Evolutionary conservation across 2,113 vertebrate species (phyloP).

Genomic region (Catharus bicknelli): DNA sequence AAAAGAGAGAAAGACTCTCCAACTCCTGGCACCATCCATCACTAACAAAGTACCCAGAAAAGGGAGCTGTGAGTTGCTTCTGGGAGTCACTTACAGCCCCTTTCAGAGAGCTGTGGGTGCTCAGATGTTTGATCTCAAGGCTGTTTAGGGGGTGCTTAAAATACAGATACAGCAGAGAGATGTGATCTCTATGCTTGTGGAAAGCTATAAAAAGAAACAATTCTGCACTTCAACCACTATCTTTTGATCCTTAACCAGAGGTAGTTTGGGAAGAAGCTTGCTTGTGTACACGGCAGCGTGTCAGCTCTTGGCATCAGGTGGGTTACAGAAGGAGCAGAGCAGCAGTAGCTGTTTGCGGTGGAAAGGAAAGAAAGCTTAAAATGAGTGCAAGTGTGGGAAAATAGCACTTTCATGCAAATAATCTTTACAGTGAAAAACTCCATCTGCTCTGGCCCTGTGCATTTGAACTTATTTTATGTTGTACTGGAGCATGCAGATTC

Average conservation of each 20-base stretch:
- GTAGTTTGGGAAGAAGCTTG: not conserved
- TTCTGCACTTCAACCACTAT: not conserved
- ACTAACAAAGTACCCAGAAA: not conserved
- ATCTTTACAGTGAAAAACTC: not conserved
- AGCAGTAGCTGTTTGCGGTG: not conserved
- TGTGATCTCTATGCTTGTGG: not conserved
- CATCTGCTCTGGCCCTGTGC: not conserved
- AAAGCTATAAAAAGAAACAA: slow-evolving; percentile 32
- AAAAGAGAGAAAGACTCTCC: not conserved
- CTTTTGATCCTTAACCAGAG: slow-evolving; percentile 18
- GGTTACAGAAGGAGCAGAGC: not conserved
- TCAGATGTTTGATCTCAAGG: not conserved
- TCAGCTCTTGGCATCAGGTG: not conserved
- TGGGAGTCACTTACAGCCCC: not conserved
- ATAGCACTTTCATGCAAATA: not conserved
- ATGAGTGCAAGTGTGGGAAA: slow-evolving; percentile 7
- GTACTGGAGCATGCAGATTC: not conserved
- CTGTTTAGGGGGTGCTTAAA: not conserved
- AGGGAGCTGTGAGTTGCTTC: not conserved
- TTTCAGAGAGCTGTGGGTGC: not conserved
- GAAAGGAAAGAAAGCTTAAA: slow-evolving; percentile 1
- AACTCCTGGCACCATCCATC: not conserved
- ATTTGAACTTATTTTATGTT: not conserved
- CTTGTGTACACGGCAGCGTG: not conserved
- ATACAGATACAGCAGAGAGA: not conserved